A percentile compares a stretch with the other conserved stretches of the same genome.
phyloP scores from a whole-genome alignment of 2,888 invertebrate genomes.

The Xanthostigma xanthostigma region DNA sequence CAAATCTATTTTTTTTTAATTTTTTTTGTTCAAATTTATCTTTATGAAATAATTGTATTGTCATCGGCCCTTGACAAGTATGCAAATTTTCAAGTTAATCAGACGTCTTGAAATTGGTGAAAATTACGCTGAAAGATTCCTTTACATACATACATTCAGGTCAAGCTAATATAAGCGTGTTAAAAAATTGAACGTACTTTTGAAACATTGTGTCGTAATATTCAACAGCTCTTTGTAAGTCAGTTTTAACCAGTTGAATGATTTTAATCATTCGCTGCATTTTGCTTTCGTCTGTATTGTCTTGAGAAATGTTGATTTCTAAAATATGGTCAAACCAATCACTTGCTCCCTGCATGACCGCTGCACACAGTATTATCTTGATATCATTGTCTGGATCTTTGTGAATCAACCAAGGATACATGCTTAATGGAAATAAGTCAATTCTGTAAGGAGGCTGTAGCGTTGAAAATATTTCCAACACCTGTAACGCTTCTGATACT shows the following conservation, averaged over 20 bases:
- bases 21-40: too few relatives aligned
- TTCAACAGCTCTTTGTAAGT: constrained; percentile 66
- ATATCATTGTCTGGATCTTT: constrained; percentile 39
- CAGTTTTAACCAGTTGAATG: constrained; percentile 64
- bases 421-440: constrained; percentile 51
- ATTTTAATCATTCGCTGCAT: constrained; percentile 69
- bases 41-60: too few relatives aligned
- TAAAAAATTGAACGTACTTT: constrained; percentile 48
- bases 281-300: constrained; percentile 49
- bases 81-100: too few relatives aligned
- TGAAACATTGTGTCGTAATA: constrained; percentile 70
- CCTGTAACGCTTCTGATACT: constrained; percentile 55
- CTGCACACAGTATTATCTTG: constrained; percentile 46
- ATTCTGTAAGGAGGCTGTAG: constrained; percentile 44
- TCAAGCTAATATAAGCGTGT: too few relatives aligned
- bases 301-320: constrained; percentile 48
- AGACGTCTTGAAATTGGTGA: too few relatives aligned
- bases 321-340: constrained; percentile 68
- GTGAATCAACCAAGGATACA: constrained; percentile 49
- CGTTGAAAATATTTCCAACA: constrained; percentile 45
- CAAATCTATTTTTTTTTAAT: too few relatives aligned
- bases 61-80: too few relatives aligned
- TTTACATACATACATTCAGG: too few relatives aligned
- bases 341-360: constrained; percentile 55
- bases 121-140: too few relatives aligned